phyloP scores from a whole-genome alignment of 2,888 invertebrate genomes.

The Aleiodes alternator region DNA sequence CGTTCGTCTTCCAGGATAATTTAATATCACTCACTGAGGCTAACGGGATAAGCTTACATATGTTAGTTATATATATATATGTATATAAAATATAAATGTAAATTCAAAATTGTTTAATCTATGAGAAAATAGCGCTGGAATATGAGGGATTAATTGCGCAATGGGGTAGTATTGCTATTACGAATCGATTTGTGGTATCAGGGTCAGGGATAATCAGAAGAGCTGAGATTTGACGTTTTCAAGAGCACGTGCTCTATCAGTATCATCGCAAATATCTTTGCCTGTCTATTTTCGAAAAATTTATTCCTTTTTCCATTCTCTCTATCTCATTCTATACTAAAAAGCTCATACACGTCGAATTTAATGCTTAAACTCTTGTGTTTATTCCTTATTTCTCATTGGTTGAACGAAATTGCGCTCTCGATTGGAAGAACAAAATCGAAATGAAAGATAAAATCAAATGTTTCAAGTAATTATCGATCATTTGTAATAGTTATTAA shows the following conservation, averaged over 20 bases:
- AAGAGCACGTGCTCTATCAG: not conserved
- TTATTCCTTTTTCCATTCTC: no score
- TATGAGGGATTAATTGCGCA: slow-evolving; percentile 32
- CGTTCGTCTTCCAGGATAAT: slow-evolving; percentile 31
- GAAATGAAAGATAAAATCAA: no score
- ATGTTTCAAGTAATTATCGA: no score
- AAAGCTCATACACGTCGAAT: no score
- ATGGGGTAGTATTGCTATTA: slow-evolving; percentile 31
- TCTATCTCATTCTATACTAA: no score
- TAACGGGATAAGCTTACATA: slow-evolving; percentile 41
- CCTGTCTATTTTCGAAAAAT: no score
- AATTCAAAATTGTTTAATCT: slow-evolving; percentile 37
- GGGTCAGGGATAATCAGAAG: slow-evolving; percentile 4
- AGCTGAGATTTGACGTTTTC: not conserved
- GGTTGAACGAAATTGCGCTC: no score
- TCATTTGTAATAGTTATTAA: no score
- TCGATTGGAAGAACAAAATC: no score
- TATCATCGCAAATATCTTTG: no score
- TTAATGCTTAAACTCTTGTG: no score
- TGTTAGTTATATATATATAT: slow-evolving; percentile 3
- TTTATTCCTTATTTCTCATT: no score
- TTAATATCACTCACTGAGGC: slow-evolving; percentile 41
- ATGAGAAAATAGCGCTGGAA: slow-evolving; percentile 34
- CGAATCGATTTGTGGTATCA: slow-evolving; percentile 24
- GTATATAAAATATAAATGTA: slow-evolving; percentile 14